Base-by-base conservation (phyloP, 2,797 vertebrate genomes). In the Anabacerthia variegaticeps region DNA sequence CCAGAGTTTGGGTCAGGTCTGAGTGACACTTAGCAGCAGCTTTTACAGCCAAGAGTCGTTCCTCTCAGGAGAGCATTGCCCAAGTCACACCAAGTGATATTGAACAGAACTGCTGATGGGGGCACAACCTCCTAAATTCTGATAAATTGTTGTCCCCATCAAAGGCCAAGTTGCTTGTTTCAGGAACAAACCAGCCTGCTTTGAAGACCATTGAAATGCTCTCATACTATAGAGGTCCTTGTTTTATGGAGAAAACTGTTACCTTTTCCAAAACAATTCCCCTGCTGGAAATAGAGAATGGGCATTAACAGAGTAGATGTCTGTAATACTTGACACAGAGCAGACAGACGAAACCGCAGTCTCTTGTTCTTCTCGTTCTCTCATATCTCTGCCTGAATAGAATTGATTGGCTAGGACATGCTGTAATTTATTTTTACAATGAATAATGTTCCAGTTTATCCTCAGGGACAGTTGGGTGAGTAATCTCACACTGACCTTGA, bases 391-490 rank as follows among this genome's bases (percentile, higher is more conserved):
- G 66, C 52, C 66, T 96, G 85, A 84, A 85, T 74, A 88, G 83
- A 95, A 92, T 76, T 85, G 90, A 85, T 95, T 95, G 72, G 34
- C n/a, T 79, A 85, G 74, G 66, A 93, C 72, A 65, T 93, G 48
- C 63, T 95, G 87, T 93, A 95, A 95, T 96, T 96, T 91, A 85
- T 85, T 96, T 95, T 93, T 89, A 86, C 83, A 74, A 79, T 95
- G 63, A 96, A 88, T 92, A 90, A 85, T 93, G 69, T 93, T 95
- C 54, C 61, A 73, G 37, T 95, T 96, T 96, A 86, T 94, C 85
- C 69, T 78, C 52, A 21, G 90, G 87, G 73, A 92, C 75, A 82
- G 67, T 37, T 94, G 61, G 63, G 78, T 92, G 89, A 93, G 34
- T 94, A 93, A 93, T 93, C 66, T 96, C 85, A 88, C 23, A 21